Percentiles rank a stretch among this genome's conserved stretches.
These are phyloP conservation scores for Candidula unifasciata DNA, from an alignment of 2,888 invertebrate genomes.

Conservation along the genomic window DNA sequence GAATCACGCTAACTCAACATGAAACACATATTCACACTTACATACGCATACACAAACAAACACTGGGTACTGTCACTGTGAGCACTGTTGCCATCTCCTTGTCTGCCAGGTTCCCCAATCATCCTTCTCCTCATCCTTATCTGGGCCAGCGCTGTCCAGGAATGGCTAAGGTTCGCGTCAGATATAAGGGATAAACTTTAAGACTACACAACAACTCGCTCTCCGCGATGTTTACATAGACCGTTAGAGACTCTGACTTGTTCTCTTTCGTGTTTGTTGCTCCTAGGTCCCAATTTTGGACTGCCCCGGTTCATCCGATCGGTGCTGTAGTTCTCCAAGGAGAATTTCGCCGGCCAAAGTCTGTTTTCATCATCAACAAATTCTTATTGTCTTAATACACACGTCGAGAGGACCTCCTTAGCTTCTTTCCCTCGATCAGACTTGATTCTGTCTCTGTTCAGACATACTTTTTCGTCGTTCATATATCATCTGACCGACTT, in stretches of 20 bases:
- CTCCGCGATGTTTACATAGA: slow-evolving; percentile 30
- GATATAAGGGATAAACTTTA: slow-evolving; percentile 26
- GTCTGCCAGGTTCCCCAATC: not conserved
- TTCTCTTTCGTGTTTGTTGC: slow-evolving; percentile 27
- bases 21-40: slow-evolving; percentile 4
- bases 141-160: not conserved
- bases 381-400: slow-evolving; percentile 36
- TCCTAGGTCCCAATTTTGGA: slow-evolving; percentile 10
- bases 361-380: slow-evolving; percentile 33
- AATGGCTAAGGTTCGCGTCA: slow-evolving; percentile 28
- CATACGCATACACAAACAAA: slow-evolving; percentile 24
- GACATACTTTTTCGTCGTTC: too few species aligned
- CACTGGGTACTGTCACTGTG: not conserved
- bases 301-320: slow-evolving; percentile 33
- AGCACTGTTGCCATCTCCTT: not conserved
- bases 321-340: slow-evolving; percentile 20
- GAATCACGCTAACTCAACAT: not conserved
- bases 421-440: not conserved
- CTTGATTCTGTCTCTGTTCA: not conserved
- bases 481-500: too few species aligned
- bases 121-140: not conserved
- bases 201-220: not conserved
- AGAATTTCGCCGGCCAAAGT: not conserved
- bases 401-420: not conserved
- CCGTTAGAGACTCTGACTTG: slow-evolving; percentile 11